Conservation (phyloP, 64 coral and sea anemone species). For the Platygyra sinensis region DNA sequence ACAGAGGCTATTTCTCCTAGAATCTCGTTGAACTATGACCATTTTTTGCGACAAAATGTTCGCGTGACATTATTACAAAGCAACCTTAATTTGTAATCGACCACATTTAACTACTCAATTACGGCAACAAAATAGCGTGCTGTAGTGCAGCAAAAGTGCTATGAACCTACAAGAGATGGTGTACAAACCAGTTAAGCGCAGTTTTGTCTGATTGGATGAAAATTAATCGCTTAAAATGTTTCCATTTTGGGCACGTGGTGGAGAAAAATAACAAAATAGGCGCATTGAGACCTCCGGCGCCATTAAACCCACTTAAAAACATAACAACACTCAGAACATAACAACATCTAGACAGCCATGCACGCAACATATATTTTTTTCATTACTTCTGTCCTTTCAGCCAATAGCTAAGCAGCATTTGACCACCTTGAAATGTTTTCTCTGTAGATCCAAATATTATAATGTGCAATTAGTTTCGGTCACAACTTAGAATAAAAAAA, state of each 20-base stretch:
- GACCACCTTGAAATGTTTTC: neutral
- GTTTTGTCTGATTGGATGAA: neutral
- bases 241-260: slow-evolving; percentile 16
- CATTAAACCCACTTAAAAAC: slow-evolving; percentile 1
- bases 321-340: slow-evolving; percentile 19
- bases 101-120: neutral
- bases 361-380: slow-evolving; percentile 11
- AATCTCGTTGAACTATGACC: neutral
- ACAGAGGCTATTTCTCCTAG: neutral
- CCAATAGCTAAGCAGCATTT: neutral
- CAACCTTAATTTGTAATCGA: neutral
- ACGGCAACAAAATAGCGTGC: neutral
- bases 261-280: slow-evolving; percentile 6
- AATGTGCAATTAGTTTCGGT: neutral
- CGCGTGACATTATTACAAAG: neutral
- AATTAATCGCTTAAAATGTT: neutral
- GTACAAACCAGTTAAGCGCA: neutral
- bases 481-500: neutral
- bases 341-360: neutral
- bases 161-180: neutral
- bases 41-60: neutral
- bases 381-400: slow-evolving; percentile 1
- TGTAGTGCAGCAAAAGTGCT: neutral
- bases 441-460: neutral
- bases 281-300: neutral